Conservation (phyloP, 2,797 vertebrate genomes). For the Nothura maculosa region DNA sequence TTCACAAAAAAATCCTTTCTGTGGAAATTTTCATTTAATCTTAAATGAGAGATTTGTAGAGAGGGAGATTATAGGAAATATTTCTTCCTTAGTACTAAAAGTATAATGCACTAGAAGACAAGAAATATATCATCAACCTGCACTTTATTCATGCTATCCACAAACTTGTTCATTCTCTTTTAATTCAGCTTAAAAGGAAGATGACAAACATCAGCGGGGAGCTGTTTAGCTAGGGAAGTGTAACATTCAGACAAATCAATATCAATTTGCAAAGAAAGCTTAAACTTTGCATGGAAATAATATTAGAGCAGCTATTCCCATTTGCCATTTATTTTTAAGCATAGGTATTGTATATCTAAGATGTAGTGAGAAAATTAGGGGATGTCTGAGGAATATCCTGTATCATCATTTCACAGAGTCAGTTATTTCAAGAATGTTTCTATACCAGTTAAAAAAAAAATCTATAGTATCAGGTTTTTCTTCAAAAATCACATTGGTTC, state of each 20-base stretch:
- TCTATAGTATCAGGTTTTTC: neutral
- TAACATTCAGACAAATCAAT: constrained; percentile 74
- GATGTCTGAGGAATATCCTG: neutral
- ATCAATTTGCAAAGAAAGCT: constrained; percentile 62
- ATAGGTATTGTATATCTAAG: neutral
- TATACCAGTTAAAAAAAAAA: neutral
- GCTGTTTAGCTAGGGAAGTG: constrained; percentile 56
- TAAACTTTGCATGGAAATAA: constrained; percentile 43
- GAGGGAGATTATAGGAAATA: neutral
- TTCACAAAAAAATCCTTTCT: neutral
- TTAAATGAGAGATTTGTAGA: neutral
- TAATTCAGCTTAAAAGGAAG: constrained; percentile 58
- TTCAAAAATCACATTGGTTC: neutral
- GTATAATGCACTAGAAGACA: neutral
- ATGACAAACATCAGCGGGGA: constrained; percentile 68
- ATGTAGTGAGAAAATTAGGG: neutral
- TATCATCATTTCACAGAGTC: neutral
- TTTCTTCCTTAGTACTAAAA: neutral
- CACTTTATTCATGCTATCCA: constrained; percentile 21
- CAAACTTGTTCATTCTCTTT: constrained; percentile 55
- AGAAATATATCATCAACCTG: constrained; percentile 20
- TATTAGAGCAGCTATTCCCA: neutral
- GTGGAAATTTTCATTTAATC: constrained; percentile 14
- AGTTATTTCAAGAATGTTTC: constrained; percentile 11
- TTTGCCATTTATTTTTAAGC: neutral